Evolutionary conservation across 64 coral and sea anemone species (phyloP).

Genomic region (Pocillopora verrucosa): DNA sequence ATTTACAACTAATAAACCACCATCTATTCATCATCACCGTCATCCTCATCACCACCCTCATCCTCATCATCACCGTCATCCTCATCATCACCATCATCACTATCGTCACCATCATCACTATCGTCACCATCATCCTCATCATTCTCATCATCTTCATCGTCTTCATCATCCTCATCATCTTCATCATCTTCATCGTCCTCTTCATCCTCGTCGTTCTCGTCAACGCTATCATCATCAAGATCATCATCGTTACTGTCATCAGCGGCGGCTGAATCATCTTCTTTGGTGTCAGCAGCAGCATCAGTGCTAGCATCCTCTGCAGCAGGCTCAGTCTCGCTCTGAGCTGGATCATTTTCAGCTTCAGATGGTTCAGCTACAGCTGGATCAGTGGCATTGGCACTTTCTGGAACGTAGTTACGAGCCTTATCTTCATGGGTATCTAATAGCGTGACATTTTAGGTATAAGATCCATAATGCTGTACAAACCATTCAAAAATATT

Average conservation of each 20-base stretch:
- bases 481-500: not conserved
- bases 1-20: not conserved
- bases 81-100: constrained; percentile 1
- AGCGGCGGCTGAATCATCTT: constrained; percentile 14
- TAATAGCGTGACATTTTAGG: not conserved
- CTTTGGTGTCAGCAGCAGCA: not conserved
- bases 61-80: constrained; percentile 1
- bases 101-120: constrained; percentile 22
- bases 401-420: constrained; percentile 46
- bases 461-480: not conserved
- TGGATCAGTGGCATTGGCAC: constrained; percentile 30
- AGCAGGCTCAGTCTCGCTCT: constrained; percentile 28
- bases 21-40: constrained; percentile 11
- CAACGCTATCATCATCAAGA: constrained; percentile 12
- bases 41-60: constrained; percentile 10
- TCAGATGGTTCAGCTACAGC: constrained; percentile 38
- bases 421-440: constrained; percentile 33
- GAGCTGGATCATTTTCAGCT: constrained; percentile 31
- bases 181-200: constrained; percentile 33
- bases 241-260: constrained; percentile 28
- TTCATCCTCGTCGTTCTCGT: constrained; percentile 8
- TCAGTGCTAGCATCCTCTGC: constrained; percentile 20
- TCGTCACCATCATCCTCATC: not conserved
- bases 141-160: constrained; percentile 27
- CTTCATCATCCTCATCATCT: constrained; percentile 20